These are phyloP conservation scores for Megaptera novaeangliae DNA, from an alignment of 2,113 vertebrate species.

Conservation along the genomic window DNA sequence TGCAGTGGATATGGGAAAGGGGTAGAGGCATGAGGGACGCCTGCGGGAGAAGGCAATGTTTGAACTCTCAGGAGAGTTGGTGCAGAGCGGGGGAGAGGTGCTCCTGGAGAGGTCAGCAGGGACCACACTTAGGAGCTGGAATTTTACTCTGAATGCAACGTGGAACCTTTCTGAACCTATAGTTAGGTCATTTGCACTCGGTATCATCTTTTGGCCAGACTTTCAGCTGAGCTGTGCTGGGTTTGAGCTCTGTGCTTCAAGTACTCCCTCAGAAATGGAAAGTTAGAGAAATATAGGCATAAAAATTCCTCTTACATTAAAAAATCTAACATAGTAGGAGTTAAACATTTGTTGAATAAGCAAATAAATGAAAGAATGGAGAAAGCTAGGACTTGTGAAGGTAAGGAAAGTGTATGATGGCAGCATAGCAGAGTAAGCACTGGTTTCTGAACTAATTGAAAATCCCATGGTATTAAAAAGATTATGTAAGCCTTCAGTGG, in stretches of 20 bases:
- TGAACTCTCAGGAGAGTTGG: neutral
- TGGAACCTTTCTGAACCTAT: neutral
- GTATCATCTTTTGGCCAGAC: neutral
- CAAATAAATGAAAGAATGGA: neutral
- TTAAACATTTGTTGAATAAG: neutral
- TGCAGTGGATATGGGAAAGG: neutral
- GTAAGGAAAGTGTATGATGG: neutral
- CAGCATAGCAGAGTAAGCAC: neutral
- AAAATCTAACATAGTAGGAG: neutral
- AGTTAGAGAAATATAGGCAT: neutral
- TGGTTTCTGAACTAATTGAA: slow-evolving; percentile 7
- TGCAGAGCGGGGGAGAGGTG: accelerated
- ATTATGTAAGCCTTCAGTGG: neutral
- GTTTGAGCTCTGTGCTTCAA: neutral
- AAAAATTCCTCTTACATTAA: neutral
- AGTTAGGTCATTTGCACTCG: neutral
- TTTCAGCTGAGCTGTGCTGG: neutral
- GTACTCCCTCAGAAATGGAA: neutral
- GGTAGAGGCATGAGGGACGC: neutral
- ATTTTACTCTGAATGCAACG: neutral
- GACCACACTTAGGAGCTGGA: neutral
- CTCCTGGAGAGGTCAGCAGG: neutral
- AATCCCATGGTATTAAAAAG: neutral
- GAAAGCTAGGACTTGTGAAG: neutral
- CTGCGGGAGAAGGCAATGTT: neutral